Evolutionary conservation across 1,140 invertebrate genomes (phyloP), one percentile per base, ranked within the genome.

Genomic region (Coptotermes formosanus): DNA sequence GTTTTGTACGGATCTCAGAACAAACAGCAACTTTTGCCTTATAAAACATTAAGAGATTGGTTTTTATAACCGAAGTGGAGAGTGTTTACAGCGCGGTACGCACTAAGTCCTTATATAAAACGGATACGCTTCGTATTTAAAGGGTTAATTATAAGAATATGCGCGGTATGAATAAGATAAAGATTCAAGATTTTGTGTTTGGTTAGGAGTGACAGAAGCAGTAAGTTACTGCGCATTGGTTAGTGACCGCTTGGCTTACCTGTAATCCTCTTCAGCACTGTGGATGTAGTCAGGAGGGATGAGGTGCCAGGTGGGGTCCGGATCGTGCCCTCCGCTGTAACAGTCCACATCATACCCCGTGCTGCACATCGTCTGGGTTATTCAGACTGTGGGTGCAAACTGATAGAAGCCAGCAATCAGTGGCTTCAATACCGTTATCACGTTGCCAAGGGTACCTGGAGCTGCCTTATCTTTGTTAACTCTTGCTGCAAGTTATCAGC

Each of bases 261-360:
- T 75, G 64, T 75, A 75, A 30, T 75, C 64, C 6, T 75, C 64
- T 11, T 75, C 64, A 75, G 64, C 7, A 25, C 64, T 75, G 64
- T 25, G n/a, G n/a, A 75, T 75, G 64, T 75, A 75, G 14, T 75
- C 64, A 4, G 64, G 64, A 8, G 64, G 64, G 64, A 75, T 75
- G 64, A 75, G 64, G n/a, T 75, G 64, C 64, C 64, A 75, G n/a
- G 64, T 75, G 64, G n/a, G 25, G n/a, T 75, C 64, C 25, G 64
- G 25, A 0, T 75, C 64, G 64, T 75, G 64, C 11, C 25, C 25
- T 25, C 64, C 64, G 8, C 25, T 30, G 14, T 75, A 75, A 8
- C 64, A 75, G 2, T 75, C 64, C 64, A 75, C 64, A 12, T 75
- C 64, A n/a, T 75, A 75, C n/a, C 64, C 64, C n/a, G 64, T 75